These are phyloP conservation scores for Podilymbus podiceps DNA, from an alignment of 2,113 vertebrate species.

Conservation along the genomic window DNA sequence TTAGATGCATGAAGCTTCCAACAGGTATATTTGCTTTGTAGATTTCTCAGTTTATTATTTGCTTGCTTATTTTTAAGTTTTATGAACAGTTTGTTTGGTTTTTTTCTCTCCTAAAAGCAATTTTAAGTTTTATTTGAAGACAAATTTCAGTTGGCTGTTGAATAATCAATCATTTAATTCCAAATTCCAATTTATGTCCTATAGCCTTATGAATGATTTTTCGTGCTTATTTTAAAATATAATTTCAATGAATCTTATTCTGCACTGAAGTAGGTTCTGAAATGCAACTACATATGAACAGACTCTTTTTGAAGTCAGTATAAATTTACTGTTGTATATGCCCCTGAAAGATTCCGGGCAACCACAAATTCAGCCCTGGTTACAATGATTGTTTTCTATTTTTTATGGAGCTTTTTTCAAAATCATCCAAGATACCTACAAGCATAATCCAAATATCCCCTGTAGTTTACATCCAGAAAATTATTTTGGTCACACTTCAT, in stretches of 20 bases:
- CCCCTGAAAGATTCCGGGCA: not conserved
- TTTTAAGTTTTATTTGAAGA: not conserved
- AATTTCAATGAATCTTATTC: not conserved
- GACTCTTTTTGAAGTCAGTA: not conserved
- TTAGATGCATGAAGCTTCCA: not conserved
- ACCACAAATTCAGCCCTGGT: not conserved
- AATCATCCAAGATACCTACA: not conserved
- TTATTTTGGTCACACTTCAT: not conserved
- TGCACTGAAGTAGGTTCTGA: not conserved
- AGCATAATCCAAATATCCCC: not conserved
- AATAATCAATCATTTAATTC: not conserved
- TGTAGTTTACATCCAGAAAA: not conserved
- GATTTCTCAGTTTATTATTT: not conserved
- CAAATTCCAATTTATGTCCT: not conserved
- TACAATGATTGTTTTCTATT: not conserved
- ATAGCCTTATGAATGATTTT: not conserved
- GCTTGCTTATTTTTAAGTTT: not conserved
- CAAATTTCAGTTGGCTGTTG: not conserved
- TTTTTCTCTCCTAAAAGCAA: not conserved
- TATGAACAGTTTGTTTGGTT: not conserved
- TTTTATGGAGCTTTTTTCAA: not conserved
- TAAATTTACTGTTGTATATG: not conserved
- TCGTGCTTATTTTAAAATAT: not conserved
- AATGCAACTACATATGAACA: not conserved
- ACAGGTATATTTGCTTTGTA: no score